Conservation (phyloP, 1,140 invertebrate genomes). For the Trypoxylus dichotomus region DNA sequence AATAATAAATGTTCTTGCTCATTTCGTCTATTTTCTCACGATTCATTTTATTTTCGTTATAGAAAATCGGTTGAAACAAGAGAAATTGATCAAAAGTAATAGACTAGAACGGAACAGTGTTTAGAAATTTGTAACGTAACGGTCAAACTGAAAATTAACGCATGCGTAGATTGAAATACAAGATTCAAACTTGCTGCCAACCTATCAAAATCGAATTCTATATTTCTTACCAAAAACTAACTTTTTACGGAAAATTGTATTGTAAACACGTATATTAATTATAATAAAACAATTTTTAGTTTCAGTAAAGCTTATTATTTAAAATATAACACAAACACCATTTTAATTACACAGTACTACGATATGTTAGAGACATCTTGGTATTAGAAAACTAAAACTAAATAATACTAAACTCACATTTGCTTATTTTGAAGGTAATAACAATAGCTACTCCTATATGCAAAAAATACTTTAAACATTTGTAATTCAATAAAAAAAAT, state of each 20-base stretch:
- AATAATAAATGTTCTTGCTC: constrained; percentile 68
- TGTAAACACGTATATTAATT: background rate
- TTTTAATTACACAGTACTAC: background rate
- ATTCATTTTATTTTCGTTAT: constrained; percentile 36
- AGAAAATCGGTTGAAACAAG: background rate
- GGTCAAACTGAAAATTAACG: background rate
- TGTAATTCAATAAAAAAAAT: background rate
- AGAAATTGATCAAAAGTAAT: background rate
- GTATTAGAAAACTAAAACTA: background rate
- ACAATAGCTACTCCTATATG: background rate
- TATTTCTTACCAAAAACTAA: no score
- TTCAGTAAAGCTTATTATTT: background rate
- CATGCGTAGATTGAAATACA: background rate
- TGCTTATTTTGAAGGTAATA: background rate
- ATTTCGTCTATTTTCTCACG: constrained; percentile 42
- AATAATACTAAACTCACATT: background rate
- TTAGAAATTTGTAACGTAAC: background rate
- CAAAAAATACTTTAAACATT: background rate
- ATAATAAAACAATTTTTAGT: background rate
- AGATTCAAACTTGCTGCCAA: background rate
- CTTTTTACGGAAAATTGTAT: background rate
- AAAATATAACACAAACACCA: constrained; percentile 17
- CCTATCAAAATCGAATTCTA: background rate
- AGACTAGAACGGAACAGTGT: background rate
- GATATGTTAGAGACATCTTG: constrained; percentile 5